These are phyloP conservation scores for Microtus agrestis DNA, from an alignment of 2,797 vertebrate genomes.

Conservation along the genomic window DNA sequence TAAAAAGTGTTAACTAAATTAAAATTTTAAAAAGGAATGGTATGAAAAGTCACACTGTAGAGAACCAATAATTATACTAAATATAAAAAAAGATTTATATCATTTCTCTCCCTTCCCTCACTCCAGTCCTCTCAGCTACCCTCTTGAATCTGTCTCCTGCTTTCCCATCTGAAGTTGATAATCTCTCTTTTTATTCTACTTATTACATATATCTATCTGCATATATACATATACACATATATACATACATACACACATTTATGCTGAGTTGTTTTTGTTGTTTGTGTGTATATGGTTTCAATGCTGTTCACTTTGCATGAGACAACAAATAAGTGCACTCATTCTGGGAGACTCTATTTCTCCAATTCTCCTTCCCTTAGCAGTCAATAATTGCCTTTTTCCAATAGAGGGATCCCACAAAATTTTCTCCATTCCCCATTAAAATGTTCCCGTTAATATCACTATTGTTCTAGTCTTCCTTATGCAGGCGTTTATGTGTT, in stretches of 20 bases:
- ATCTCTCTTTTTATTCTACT: neutral
- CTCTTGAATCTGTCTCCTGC: neutral
- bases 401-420: neutral
- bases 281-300: neutral
- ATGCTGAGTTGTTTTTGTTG: neutral
- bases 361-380: neutral
- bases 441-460: neutral
- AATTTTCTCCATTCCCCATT: neutral
- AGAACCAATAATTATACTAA: too few species aligned
- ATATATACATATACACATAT: too few species aligned
- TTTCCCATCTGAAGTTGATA: neutral
- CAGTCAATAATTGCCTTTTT: neutral
- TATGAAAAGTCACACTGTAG: too few species aligned
- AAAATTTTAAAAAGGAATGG: too few species aligned
- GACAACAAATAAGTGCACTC: neutral
- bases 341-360: neutral
- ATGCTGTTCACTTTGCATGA: neutral
- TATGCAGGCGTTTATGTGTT: neutral
- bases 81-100: neutral
- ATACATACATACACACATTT: too few species aligned
- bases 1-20: too few species aligned
- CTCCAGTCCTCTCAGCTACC: neutral
- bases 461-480: neutral
- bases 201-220: neutral
- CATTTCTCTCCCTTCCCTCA: neutral